Evolutionary conservation across 2,888 invertebrate species (phyloP).

Genomic region (Lithophane semibrunnea): DNA sequence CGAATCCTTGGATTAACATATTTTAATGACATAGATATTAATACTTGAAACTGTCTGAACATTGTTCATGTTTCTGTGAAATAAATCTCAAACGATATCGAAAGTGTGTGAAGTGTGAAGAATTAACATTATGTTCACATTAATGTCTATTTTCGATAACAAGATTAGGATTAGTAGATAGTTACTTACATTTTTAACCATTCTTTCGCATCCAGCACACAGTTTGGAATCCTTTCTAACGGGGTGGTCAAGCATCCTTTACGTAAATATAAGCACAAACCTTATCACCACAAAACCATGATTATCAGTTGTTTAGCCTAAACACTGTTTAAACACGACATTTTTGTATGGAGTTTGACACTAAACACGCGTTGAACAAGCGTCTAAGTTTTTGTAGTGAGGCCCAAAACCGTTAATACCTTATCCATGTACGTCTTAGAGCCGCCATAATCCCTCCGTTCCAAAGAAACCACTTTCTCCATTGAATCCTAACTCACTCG

Average conservation of each 20-base stretch:
- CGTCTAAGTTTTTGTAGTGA: too few relatives aligned
- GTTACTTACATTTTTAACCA: too few relatives aligned
- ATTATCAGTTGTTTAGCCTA: too few relatives aligned
- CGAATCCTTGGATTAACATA: slow-evolving; percentile 43
- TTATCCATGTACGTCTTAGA: slow-evolving; percentile 12
- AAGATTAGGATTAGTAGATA: not conserved
- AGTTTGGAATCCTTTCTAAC: not conserved
- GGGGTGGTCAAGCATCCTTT: not conserved
- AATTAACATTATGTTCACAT: not conserved
- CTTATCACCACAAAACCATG: too few relatives aligned
- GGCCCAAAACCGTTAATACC: slow-evolving; percentile 1
- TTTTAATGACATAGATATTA: slow-evolving; percentile 39
- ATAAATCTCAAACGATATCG: not conserved
- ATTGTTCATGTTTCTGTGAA: not conserved
- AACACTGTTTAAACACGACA: too few relatives aligned
- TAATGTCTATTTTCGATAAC: too few relatives aligned
- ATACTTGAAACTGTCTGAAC: slow-evolving; percentile 31
- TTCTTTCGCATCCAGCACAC: not conserved
- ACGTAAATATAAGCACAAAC: slow-evolving; percentile 1
- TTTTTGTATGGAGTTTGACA: too few relatives aligned
- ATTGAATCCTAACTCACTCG: slow-evolving; percentile 41
- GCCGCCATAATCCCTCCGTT: slow-evolving; percentile 25
- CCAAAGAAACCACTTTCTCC: slow-evolving; percentile 27
- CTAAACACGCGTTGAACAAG: too few relatives aligned
- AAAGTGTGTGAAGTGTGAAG: not conserved